Evolutionary conservation across 2,113 vertebrate genomes (phyloP), one percentile per base, ranked within the genome.

Genomic region (Manacus vitellinus): DNA sequence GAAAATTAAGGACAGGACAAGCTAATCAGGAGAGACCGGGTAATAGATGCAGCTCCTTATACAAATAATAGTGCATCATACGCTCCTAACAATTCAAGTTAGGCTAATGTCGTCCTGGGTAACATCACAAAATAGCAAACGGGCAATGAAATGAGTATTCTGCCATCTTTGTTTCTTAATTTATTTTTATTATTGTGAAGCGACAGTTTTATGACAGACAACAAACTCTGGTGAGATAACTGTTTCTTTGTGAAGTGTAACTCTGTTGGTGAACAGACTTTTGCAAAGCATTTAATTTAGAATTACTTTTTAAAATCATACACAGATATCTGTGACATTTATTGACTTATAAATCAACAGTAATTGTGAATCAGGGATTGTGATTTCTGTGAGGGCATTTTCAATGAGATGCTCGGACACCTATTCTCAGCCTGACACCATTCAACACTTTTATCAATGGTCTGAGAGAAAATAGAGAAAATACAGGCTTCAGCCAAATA

Each of bases 391-490:
- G 62, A 79, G 27, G 52, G 6, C 28, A 61, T 89, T 94, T 94
- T 88, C n/a, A 78, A 39, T 61, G 16, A 93, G 70, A 65, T n/a
- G 19, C 14, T 92, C 33, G 23, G 22, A 74, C 35, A 62, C 5
- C 14, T 73, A 12, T 70, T 71, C 49, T 75, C 9, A 1, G 49
- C 35, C 56, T 65, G 68, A 87, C 39, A 78, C 33, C 10, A 59
- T 74, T 94, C 66, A 82, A 71, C 35, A n/a, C 13, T 87, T 71
- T 47, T 52, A 51, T 31, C 2, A 1, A 10, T 23, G 47, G 61
- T 52, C 56, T 87, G 77, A 95, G 54, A 78, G 24, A 94, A 96
- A 88, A 91, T 5, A 83, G 55, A 86, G 41, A 92, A 96, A 92
- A 94, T 63, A 75, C 0, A 87, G 33, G 72, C 74, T 93, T 82